Base-by-base conservation (phyloP, 1,140 invertebrate species). In the Harlomillsia oculata region DNA sequence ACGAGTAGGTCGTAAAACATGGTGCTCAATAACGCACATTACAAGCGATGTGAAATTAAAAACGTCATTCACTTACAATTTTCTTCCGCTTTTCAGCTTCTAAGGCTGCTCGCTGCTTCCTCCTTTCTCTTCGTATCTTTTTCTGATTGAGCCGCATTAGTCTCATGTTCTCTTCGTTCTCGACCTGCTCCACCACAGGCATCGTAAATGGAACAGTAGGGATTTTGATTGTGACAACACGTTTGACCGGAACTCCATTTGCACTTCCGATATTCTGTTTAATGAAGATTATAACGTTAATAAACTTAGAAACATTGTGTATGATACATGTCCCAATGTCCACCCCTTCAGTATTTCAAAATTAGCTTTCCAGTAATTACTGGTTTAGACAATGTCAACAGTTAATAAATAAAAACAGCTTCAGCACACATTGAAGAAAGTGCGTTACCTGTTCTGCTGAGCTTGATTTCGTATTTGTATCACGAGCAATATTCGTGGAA, bases 171-270 rank as follows among this genome's bases (percentile, higher is more conserved):
- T 14, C 25, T 39, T 52, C 49, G 6, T 52, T 32, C 26, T 52
- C 34, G n/a, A 25, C 40, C 13, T 28, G 29, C 16, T 48, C 28
- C 16, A 59, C 23, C 6, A 62, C 21, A 14, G 63, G 63, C 20
- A 65, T 36, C 16, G 50, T 53, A 34, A 65, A 65, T n/a, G 64
- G 64, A 8, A 65, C 54, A 1, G 62, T 48, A 4, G 64, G 64
- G 23, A 65, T 51, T 58, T 65, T 62, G 16, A 65, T 62, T 2
- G 40, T 62, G 4, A 65, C 46, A n/a, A 63, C 43, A 36, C 53
- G 25, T 21, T 54, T 58, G 28, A 23, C 13, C 1, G 36, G n/a
- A n/a, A n/a, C n/a, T n/a, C n/a, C n/a, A n/a, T n/a, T n/a, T n/a
- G n/a, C n/a, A n/a, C n/a, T n/a, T n/a, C n/a, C n/a, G n/a, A n/a